phyloP scores from a whole-genome alignment of 2,113 vertebrate species.

The Chloropsis hardwickii region DNA sequence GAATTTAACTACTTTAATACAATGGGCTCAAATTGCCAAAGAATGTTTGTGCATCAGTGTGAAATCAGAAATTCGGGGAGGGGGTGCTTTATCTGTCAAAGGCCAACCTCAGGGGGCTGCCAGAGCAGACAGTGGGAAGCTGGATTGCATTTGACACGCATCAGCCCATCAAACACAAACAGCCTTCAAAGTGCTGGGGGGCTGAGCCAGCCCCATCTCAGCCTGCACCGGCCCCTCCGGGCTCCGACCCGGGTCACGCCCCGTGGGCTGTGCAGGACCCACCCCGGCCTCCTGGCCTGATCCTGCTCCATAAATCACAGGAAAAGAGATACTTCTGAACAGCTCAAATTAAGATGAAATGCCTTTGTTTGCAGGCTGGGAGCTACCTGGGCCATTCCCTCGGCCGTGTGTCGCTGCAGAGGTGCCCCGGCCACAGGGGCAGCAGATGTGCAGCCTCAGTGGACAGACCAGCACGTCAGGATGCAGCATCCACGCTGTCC shows the following conservation, averaged over 20 bases:
- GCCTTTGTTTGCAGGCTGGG: constrained; percentile 76
- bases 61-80: constrained; percentile 65
- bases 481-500: not conserved
- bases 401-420: constrained; percentile 51
- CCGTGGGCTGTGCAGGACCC: not conserved
- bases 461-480: not conserved
- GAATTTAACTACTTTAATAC: constrained; percentile 64
- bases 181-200: constrained; percentile 57
- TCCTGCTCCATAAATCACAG: constrained; percentile 75
- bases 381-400: constrained; percentile 70
- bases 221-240: not conserved
- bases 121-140: constrained; percentile 68
- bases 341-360: constrained; percentile 86
- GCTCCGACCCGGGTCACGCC: constrained; percentile 60
- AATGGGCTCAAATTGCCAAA: constrained; percentile 67
- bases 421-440: fast-evolving
- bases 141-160: constrained; percentile 72
- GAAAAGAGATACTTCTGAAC: constrained; percentile 79
- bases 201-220: not conserved
- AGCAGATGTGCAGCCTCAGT: not conserved
- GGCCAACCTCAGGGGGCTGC: constrained; percentile 60
- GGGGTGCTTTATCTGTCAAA: constrained; percentile 65
- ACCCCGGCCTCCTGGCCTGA: not conserved
- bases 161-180: constrained; percentile 69
- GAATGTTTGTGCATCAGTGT: constrained; percentile 63